Percentiles rank a stretch among this genome's conserved stretches.
phyloP scores from a whole-genome alignment of 23 tunicate genomes.

The Ciona savignyi region DNA sequence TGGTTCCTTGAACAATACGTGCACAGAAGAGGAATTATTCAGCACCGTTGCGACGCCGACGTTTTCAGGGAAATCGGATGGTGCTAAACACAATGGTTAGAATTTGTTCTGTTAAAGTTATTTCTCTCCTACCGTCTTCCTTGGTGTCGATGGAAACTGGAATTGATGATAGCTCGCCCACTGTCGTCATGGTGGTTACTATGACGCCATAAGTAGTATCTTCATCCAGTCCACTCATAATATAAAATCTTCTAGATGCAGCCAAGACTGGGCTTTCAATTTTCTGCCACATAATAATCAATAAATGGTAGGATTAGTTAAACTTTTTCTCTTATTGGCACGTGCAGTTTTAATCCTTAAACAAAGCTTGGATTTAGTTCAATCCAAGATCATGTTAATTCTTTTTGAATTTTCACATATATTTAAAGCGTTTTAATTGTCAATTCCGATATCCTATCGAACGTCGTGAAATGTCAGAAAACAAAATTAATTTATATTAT shows the following conservation, averaged over 20 bases:
- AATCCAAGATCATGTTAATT: too few relatives aligned
- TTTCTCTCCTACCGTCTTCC: conserved; percentile 55
- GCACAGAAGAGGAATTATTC: conserved; percentile 47
- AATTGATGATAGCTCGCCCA: conserved; percentile 13
- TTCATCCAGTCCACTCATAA: conserved; percentile 32
- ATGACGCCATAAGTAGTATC: conserved; percentile 23
- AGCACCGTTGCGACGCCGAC: conserved; percentile 1
- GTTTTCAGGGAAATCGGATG: conserved; percentile 34
- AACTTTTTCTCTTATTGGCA: too few relatives aligned
- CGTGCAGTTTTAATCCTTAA: background rate
- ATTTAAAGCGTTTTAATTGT: too few relatives aligned
- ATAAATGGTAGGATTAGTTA: too few relatives aligned
- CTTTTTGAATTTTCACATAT: too few relatives aligned
- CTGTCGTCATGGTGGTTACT: conserved; percentile 34
- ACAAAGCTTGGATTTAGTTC: too few relatives aligned
- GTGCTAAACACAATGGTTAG: conserved; percentile 36
- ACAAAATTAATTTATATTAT: too few relatives aligned
- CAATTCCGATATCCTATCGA: too few relatives aligned
- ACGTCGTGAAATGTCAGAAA: too few relatives aligned
- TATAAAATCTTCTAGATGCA: background rate
- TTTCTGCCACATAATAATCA: conserved; percentile 3
- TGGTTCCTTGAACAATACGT: conserved; percentile 35
- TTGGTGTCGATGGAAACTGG: conserved; percentile 19
- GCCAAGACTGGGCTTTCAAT: conserved; percentile 10
- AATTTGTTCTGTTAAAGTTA: too few relatives aligned